Evolutionary conservation across 2,797 vertebrate species (phyloP).

Genomic region (Rachycentron canadum): DNA sequence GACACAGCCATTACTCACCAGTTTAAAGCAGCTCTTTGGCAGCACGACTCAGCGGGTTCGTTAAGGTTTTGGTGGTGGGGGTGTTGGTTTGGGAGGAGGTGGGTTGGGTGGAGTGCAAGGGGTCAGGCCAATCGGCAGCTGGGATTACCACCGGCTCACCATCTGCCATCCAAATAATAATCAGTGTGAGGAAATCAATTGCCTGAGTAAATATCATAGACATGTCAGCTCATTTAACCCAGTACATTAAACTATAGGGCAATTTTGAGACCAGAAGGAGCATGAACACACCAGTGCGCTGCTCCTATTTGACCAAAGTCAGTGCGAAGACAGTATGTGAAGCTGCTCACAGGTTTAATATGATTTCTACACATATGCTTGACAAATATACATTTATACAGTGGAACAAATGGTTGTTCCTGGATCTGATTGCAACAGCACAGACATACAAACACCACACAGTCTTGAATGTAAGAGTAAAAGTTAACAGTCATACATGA

Average conservation of each 20-base stretch:
- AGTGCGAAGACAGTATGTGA: no score
- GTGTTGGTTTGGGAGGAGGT: slow-evolving; percentile 50
- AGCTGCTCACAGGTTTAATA: no score
- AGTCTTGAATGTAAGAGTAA: no score
- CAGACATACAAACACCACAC: no score
- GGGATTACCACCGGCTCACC: slow-evolving; percentile 87
- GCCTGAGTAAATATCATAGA: slow-evolving; percentile 81
- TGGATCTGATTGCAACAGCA: no score
- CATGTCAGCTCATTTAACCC: slow-evolving; percentile 48
- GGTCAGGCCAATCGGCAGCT: slow-evolving; percentile 72
- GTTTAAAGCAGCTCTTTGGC: slow-evolving; percentile 75
- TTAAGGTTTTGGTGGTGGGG: slow-evolving; percentile 47
- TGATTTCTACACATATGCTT: no score
- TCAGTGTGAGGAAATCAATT: slow-evolving; percentile 84
- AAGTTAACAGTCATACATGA: no score
- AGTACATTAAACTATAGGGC: slow-evolving; percentile 36
- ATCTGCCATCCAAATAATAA: slow-evolving; percentile 85
- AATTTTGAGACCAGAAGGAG: neutral
- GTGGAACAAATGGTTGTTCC: no score
- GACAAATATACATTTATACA: no score
- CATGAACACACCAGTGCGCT: no score
- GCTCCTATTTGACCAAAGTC: no score
- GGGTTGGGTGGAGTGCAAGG: slow-evolving; percentile 72
- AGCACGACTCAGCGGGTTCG: slow-evolving; percentile 55
- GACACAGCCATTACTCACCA: slow-evolving; percentile 77